Conservation (phyloP, 2,113 vertebrate species). For the Caretta caretta region DNA sequence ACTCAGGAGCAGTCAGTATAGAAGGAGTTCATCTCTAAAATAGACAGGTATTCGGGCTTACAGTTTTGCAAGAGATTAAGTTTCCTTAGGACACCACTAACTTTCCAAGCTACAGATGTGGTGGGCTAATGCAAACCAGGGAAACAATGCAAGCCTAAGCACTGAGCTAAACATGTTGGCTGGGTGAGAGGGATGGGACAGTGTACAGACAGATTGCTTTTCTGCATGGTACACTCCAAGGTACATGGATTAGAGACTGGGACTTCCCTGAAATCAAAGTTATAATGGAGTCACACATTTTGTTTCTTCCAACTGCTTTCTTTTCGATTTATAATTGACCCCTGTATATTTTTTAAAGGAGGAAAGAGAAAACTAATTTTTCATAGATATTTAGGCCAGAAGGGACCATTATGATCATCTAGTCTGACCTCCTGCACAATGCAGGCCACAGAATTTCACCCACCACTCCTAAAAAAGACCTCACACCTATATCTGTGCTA, state of each 20-base stretch:
- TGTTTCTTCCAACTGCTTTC: background rate
- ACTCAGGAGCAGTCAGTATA: background rate
- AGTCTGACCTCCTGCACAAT: too few relatives aligned
- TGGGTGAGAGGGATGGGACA: background rate
- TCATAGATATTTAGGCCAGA: too few relatives aligned
- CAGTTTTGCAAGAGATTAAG: background rate
- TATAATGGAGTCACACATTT: background rate
- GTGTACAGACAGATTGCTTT: background rate
- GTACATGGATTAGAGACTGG: background rate
- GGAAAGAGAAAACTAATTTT: background rate
- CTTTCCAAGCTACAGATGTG: background rate
- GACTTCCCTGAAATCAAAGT: background rate
- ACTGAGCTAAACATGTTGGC: background rate
- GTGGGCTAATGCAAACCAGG: background rate
- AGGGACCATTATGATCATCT: too few relatives aligned
- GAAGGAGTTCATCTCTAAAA: background rate
- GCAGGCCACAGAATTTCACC: too few relatives aligned
- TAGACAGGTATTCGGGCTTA: background rate
- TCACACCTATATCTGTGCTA: too few relatives aligned
- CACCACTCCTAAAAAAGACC: too few relatives aligned
- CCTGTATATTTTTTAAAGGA: background rate
- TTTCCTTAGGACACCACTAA: background rate
- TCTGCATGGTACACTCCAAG: background rate
- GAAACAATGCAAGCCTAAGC: background rate
- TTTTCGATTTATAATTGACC: background rate